These are phyloP conservation scores for Beroe forskalii DNA, from an alignment of 37 sponge, comb jelly and placozoan species.

Conservation along the genomic window DNA sequence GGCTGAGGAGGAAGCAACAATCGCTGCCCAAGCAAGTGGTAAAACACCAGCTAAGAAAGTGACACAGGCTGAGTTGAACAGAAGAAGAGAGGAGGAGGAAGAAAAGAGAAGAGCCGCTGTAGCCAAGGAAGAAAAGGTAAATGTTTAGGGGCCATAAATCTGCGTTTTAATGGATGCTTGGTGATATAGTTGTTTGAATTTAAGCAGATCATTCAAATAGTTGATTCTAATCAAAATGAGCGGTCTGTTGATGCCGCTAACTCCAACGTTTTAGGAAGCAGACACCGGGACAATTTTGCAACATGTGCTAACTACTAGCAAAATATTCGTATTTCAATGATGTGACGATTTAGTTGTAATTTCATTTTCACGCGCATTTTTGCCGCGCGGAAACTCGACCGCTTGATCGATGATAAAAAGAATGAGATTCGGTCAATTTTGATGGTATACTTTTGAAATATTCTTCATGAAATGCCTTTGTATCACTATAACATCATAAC, in stretches of 20 bases:
- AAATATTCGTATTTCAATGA: background rate
- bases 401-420: background rate
- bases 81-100: slow-evolving; percentile 74
- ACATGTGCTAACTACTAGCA: background rate
- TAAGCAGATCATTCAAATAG: no score
- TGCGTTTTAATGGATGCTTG: no score
- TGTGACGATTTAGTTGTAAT: background rate
- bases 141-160: no score
- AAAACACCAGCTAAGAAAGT: slow-evolving; percentile 67
- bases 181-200: no score
- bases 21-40: slow-evolving; percentile 35
- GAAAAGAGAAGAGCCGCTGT: slow-evolving; percentile 50
- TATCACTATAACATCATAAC: no score
- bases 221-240: no score
- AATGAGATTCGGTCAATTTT: background rate
- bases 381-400: background rate
- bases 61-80: slow-evolving; percentile 71
- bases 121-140: slow-evolving; percentile 15
- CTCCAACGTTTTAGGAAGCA: slow-evolving; percentile 40
- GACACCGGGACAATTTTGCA: background rate
- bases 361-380: background rate
- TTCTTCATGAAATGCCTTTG: background rate
- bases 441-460: no score
- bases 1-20: slow-evolving; percentile 76
- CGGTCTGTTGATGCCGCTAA: no score